Percentiles rank a stretch among this genome's conserved stretches.
Conservation (phyloP, 1,140 invertebrate genomes). For the Odontomachus brunneus region DNA sequence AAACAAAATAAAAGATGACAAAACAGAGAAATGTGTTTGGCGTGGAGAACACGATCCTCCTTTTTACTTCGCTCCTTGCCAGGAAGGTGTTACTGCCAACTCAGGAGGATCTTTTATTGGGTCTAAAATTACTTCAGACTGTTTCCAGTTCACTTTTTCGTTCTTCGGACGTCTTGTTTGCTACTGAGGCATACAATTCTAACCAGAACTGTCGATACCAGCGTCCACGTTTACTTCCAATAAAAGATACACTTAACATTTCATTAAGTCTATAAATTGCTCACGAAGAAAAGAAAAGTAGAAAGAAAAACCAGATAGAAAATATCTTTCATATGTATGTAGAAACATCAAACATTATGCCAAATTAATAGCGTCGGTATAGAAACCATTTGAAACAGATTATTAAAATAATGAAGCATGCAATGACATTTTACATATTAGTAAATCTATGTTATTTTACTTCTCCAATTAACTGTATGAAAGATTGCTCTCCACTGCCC, state of each 20-base stretch:
- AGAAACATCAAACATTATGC: too few relatives aligned
- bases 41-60: slow-evolving; percentile 25
- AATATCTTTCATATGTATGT: too few relatives aligned
- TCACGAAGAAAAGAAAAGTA: too few relatives aligned
- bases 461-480: background rate
- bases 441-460: background rate
- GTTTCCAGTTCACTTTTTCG: slow-evolving; percentile 52
- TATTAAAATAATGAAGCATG: background rate
- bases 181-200: slow-evolving; percentile 11
- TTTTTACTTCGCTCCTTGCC: slow-evolving; percentile 14
- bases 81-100: slow-evolving; percentile 59
- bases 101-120: slow-evolving; percentile 73
- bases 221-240: background rate
- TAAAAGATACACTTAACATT: too few relatives aligned
- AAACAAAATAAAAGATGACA: slow-evolving; percentile 44
- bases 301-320: too few relatives aligned
- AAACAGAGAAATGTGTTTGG: slow-evolving; percentile 31
- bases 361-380: too few relatives aligned
- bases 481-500: background rate
- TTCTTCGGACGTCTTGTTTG: slow-evolving; percentile 59
- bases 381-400: background rate
- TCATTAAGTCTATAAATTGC: too few relatives aligned
- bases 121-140: slow-evolving; percentile 73
- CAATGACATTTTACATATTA: background rate
- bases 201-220: slow-evolving; percentile 29